These are phyloP conservation scores for Homarus americanus DNA, from an alignment of 1,140 invertebrate species.

Conservation along the genomic window DNA sequence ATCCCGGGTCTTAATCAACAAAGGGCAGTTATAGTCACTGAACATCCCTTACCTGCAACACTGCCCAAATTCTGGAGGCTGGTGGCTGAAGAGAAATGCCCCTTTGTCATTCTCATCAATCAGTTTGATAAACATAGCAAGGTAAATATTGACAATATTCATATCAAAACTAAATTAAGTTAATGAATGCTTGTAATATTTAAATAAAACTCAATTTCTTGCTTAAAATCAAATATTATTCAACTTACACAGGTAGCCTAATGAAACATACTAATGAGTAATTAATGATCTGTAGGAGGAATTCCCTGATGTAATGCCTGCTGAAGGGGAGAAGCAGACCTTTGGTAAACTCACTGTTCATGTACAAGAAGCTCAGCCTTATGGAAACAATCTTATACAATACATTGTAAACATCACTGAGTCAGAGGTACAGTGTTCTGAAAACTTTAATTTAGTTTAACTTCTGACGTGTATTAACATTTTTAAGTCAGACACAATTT, in stretches of 20 bases:
- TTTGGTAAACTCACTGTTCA: not conserved
- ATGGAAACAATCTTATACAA: not conserved
- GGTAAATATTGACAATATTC: not conserved
- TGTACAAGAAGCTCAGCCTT: not conserved
- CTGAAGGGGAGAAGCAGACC: not conserved
- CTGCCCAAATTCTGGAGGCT: constrained; percentile 56
- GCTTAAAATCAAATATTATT: not conserved
- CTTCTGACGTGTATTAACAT: too few relatives aligned
- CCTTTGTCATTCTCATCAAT: constrained; percentile 42
- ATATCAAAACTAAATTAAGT: not conserved
- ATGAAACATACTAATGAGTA: too few relatives aligned
- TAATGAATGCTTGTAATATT: too few relatives aligned
- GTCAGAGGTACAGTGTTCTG: not conserved
- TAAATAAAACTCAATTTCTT: not conserved
- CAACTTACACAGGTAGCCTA: not conserved
- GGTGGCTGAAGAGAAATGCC: constrained; percentile 33
- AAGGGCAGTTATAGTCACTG: constrained; percentile 33
- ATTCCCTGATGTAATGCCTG: not conserved
- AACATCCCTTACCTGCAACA: constrained; percentile 46
- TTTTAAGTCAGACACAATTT: too few relatives aligned
- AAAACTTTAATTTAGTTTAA: too few relatives aligned
- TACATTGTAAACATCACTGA: not conserved
- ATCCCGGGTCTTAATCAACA: not conserved
- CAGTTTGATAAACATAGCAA: constrained; percentile 7
- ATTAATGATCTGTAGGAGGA: too few relatives aligned